phyloP scores from a whole-genome alignment of 2,888 invertebrate genomes.

The Steromphala cineraria region DNA sequence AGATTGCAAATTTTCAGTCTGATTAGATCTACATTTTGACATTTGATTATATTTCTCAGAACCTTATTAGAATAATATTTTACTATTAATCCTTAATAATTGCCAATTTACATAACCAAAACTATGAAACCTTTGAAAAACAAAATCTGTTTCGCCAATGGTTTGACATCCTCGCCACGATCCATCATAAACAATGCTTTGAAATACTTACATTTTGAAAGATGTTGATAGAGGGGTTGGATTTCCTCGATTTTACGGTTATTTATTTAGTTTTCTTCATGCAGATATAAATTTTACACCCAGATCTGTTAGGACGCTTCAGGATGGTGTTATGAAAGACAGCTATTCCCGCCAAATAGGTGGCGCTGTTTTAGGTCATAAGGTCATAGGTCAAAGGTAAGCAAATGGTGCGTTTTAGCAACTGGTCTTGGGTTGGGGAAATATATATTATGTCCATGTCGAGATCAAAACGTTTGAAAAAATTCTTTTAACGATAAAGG shows the following conservation, averaged over 20 bases:
- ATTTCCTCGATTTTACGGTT: background rate
- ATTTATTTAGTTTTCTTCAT: background rate
- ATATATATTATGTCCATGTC: too few species aligned
- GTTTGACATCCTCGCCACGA: too few species aligned
- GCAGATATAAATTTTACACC: background rate
- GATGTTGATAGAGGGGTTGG: background rate
- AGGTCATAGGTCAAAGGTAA: background rate
- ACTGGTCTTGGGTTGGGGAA: background rate
- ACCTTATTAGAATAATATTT: too few species aligned
- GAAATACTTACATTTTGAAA: background rate
- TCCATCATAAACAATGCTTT: too few species aligned
- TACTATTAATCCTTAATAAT: too few species aligned
- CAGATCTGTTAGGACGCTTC: background rate
- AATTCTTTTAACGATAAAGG: too few species aligned
- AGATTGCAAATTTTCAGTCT: too few species aligned
- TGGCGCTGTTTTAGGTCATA: background rate
- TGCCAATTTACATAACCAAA: too few species aligned
- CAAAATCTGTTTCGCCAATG: background rate
- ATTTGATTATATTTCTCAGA: too few species aligned
- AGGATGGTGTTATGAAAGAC: background rate
- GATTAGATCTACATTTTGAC: too few species aligned
- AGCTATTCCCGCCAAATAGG: background rate
- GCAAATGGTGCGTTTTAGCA: background rate
- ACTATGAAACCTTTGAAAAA: background rate
- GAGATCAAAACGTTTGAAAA: too few species aligned